Conservation (phyloP, 2,888 invertebrate species). For the Drosophila greeni region DNA sequence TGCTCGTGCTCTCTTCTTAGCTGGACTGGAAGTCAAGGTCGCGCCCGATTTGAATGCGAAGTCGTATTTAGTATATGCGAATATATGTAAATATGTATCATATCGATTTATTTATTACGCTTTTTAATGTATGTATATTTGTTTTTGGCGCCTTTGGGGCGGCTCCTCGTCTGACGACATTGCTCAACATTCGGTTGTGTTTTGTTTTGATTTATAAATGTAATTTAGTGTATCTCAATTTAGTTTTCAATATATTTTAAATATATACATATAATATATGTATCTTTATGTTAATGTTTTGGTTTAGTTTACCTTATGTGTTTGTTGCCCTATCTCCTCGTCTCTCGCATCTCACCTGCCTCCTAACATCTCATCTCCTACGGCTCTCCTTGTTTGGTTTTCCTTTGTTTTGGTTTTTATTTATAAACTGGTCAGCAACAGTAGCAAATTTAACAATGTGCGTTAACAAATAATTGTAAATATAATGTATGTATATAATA, state of each 20-base stretch:
- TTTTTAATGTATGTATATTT: slow-evolving; percentile 40
- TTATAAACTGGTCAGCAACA: slow-evolving; percentile 79
- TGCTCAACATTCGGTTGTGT: slow-evolving; percentile 34
- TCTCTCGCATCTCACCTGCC: slow-evolving; percentile 28
- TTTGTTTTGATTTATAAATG: slow-evolving; percentile 56
- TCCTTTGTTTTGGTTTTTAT: slow-evolving; percentile 77
- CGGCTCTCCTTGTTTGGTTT: slow-evolving; percentile 81
- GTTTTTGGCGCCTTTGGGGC: slow-evolving; percentile 14
- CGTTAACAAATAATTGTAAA: slow-evolving; percentile 79
- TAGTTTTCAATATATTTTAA: slow-evolving; percentile 71
- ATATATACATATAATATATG: slow-evolving; percentile 72
- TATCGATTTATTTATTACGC: slow-evolving; percentile 46
- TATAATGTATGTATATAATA: slow-evolving; percentile 71
- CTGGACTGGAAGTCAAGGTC: slow-evolving; percentile 41
- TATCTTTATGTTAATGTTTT: slow-evolving; percentile 59
- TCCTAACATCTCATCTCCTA: slow-evolving; percentile 1
- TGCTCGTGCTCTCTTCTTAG: slow-evolving; percentile 10
- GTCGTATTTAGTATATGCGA: slow-evolving; percentile 47
- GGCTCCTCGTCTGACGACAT: slow-evolving; percentile 23
- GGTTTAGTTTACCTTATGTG: slow-evolving; percentile 65
- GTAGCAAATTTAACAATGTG: slow-evolving; percentile 79
- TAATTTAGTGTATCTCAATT: slow-evolving; percentile 58
- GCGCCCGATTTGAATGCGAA: slow-evolving; percentile 46
- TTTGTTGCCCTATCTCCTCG: slow-evolving; percentile 43
- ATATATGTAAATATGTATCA: slow-evolving; percentile 49